Conservation (phyloP, 1,140 invertebrate genomes). For the Chionoecetes opilio region DNA sequence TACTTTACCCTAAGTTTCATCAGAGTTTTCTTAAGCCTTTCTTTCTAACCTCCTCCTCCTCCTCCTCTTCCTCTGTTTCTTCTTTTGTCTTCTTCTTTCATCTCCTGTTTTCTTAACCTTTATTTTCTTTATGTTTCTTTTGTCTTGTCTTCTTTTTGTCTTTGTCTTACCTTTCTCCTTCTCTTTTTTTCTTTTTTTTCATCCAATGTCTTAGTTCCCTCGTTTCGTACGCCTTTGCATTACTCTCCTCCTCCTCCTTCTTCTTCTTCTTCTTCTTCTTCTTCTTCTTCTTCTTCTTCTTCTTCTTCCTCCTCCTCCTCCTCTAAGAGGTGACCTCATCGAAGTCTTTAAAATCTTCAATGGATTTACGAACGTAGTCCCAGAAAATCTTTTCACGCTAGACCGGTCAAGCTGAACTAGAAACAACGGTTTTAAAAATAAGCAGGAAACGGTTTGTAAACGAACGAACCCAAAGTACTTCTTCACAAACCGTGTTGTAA, state of each 20-base stretch:
- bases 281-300: too few relatives aligned
- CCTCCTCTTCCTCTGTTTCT: too few relatives aligned
- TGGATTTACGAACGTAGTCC: too few relatives aligned
- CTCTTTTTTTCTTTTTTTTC: background rate
- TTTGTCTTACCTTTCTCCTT: background rate
- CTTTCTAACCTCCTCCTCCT: background rate
- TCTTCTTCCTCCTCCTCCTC: background rate
- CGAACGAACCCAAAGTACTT: too few relatives aligned
- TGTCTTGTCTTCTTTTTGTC: background rate
- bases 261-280: background rate
- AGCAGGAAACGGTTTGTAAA: too few relatives aligned
- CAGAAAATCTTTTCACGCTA: too few relatives aligned
- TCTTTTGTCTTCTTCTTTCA: background rate
- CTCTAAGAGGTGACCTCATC: too few relatives aligned
- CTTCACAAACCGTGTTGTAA: too few relatives aligned
- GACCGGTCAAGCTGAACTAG: too few relatives aligned
- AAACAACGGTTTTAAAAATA: too few relatives aligned
- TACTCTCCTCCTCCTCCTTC: background rate
- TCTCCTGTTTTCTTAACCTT: background rate
- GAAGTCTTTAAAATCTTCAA: too few relatives aligned
- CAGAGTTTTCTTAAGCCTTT: background rate
- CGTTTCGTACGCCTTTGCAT: background rate
- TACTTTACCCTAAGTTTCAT: background rate
- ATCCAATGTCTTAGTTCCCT: background rate
- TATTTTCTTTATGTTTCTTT: background rate